Conservation (phyloP, 2,888 invertebrate genomes). For the Tipula confusa region DNA sequence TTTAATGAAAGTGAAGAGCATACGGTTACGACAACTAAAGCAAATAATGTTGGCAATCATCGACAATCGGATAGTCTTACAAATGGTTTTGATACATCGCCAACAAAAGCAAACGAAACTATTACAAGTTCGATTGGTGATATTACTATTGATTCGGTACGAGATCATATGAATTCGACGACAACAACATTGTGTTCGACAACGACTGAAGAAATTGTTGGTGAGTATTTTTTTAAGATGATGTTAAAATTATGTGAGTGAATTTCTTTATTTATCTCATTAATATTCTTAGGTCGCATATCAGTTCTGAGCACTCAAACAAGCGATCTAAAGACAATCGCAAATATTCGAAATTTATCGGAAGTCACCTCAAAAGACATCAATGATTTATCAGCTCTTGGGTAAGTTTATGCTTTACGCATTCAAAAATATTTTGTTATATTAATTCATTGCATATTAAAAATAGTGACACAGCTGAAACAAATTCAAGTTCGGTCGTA, state of each 20-base stretch:
- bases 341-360: conserved; percentile 46
- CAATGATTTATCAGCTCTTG: conserved; percentile 44
- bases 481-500: conserved; percentile 48
- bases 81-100: conserved; percentile 54
- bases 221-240: conserved; percentile 38
- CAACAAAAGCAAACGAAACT: conserved; percentile 50
- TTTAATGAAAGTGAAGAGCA: conserved; percentile 40
- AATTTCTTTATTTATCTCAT: background rate
- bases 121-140: conserved; percentile 68
- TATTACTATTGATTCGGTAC: conserved; percentile 91
- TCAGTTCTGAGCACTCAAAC: conserved; percentile 50
- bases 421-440: background rate
- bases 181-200: conserved; percentile 49
- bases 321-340: conserved; percentile 45
- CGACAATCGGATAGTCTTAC: conserved; percentile 38
- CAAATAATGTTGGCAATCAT: background rate
- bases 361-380: conserved; percentile 46
- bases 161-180: conserved; percentile 67
- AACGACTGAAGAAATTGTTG: conserved; percentile 50
- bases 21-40: conserved; percentile 46
- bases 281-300: conserved; percentile 43
- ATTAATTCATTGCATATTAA: conserved; percentile 32
- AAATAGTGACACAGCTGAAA: conserved; percentile 47
- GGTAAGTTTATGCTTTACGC: conserved; percentile 39
- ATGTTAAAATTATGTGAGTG: background rate